Evolutionary conservation across 2,888 invertebrate species (phyloP), one percentile per base, ranked within the genome.

Genomic region (Aleiodes testaceus): DNA sequence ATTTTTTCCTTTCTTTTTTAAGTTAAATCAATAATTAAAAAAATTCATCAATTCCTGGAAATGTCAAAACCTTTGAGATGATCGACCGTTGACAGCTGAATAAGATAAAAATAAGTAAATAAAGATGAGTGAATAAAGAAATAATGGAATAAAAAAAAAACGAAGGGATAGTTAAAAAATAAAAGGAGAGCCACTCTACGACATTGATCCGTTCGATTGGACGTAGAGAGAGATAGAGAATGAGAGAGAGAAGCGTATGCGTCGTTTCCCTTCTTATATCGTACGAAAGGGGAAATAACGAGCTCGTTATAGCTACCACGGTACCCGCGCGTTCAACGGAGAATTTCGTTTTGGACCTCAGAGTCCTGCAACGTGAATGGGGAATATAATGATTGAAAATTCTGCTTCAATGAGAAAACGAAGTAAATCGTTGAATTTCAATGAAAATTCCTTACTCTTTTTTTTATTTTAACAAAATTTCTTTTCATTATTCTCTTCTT

Each of bases 221-320:
- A 64, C 45, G 42, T 45, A 69, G 72, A 74, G 72, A 71, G 69
- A 70, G 72, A 61, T 36, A 36, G 36, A 6, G 36, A 11, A 7
- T 11, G 3, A 69, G 72, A 74, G 70, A 72, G 66, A 70, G 72
- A 61, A 59, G 69, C 66, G 67, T 71, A 69, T 74, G 75, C 71
- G 68, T 68, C 71, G 66, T 73, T 72, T 74, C 63, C 74, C 70
- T 76, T 76, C 82, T 82, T 83, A 83, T 53, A 66, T 66, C 53
- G 59, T 36, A 59, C 55, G 45, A 55, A 67, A 67, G 47, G 30
- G 79, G 74, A 80, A 80, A 82, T 75, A 80, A 77, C 74, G 76
- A 73, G 75, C 77, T 79, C 74, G 76, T 82, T 78, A 80, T 70
- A 66, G 59, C 44, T 30, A 63, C 63, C 55, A 36, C 63, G 36